Percentiles rank a stretch among this genome's conserved stretches.
Conservation (phyloP, 2,797 vertebrate genomes). For the Zenarchopterus dispar region DNA sequence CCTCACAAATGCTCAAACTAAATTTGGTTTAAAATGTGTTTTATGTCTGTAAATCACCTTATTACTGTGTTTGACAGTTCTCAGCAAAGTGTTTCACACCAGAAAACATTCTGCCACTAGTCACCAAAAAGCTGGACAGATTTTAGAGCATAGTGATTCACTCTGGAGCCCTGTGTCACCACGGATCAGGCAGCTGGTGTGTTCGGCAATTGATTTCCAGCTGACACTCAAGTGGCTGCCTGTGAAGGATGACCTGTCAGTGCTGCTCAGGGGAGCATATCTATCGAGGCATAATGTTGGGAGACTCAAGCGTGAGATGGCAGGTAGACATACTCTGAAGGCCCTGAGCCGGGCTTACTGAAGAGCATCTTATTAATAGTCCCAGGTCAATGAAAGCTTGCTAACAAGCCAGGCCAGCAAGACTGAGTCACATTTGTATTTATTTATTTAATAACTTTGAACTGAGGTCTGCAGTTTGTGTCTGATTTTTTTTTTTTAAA, state of each 20-base stretch:
- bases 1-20: not conserved
- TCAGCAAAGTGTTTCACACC: constrained; percentile 1
- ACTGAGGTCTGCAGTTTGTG: constrained; percentile 13
- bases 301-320: constrained; percentile 60
- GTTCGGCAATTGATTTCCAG: constrained; percentile 77
- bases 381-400: constrained; percentile 43
- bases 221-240: constrained; percentile 66
- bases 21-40: constrained; percentile 3
- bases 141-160: constrained; percentile 22
- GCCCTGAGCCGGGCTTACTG: constrained; percentile 34
- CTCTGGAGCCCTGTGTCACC: constrained; percentile 30
- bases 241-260: constrained; percentile 76
- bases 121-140: constrained; percentile 18
- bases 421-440: constrained; percentile 33
- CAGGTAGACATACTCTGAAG: constrained; percentile 60
- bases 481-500: too few species aligned
- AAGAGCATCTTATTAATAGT: constrained; percentile 57
- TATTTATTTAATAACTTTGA: constrained; percentile 12
- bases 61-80: constrained; percentile 3
- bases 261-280: constrained; percentile 61
- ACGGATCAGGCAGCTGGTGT: constrained; percentile 47
- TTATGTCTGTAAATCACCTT: constrained; percentile 19
- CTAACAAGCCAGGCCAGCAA: constrained; percentile 57
- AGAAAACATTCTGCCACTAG: constrained; percentile 6
- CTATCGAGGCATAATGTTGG: constrained; percentile 60